Conservation (phyloP, 2,797 vertebrate species). For the Poecilia wingei region DNA sequence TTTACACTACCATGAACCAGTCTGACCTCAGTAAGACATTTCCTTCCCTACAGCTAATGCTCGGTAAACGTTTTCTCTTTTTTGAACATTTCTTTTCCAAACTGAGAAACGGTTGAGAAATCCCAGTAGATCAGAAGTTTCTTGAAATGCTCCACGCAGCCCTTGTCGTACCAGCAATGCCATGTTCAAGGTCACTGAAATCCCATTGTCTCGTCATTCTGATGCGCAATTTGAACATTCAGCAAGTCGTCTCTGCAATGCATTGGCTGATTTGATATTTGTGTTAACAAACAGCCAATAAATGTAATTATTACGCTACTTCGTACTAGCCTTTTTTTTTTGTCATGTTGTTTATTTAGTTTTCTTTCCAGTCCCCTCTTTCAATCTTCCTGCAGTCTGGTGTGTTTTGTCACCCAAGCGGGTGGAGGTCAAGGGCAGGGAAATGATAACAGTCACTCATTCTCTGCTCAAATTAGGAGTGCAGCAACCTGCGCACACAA, state of each 20-base stretch:
- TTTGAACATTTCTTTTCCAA: background rate
- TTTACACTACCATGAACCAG: background rate
- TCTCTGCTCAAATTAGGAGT: constrained; percentile 68
- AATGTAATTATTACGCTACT: constrained; percentile 33
- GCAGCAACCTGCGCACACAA: constrained; percentile 38
- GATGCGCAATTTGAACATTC: background rate
- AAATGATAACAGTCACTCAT: constrained; percentile 78
- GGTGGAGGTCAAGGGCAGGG: constrained; percentile 75
- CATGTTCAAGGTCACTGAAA: background rate
- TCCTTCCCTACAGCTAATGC: background rate
- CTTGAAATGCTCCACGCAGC: background rate
- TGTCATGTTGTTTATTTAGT: constrained; percentile 47
- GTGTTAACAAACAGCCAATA: background rate
- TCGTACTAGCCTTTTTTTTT: background rate
- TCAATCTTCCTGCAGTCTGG: constrained; percentile 66
- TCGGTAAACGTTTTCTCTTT: background rate
- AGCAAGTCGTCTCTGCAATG: background rate
- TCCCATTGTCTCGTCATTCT: background rate
- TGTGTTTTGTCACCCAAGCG: constrained; percentile 45
- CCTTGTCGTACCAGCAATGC: background rate
- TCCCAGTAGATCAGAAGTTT: background rate
- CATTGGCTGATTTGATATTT: background rate
- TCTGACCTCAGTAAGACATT: background rate
- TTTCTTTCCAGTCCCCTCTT: constrained; percentile 43
- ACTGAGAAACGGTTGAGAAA: background rate